These are phyloP conservation scores for Mustelus asterias DNA, from an alignment of 2,113 vertebrate genomes.

Conservation along the genomic window DNA sequence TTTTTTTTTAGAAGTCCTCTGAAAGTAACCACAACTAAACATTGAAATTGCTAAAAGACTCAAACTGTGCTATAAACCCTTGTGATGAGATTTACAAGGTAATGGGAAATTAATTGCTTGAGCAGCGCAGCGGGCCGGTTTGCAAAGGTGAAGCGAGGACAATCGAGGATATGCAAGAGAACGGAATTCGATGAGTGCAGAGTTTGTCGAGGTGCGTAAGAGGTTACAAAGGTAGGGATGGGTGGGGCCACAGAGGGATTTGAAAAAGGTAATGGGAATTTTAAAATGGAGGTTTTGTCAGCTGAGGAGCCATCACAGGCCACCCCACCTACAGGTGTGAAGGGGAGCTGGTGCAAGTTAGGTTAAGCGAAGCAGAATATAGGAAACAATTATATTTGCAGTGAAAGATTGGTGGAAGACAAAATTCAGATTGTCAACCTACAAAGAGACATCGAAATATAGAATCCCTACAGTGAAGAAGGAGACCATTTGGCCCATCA, in stretches of 20 bases:
- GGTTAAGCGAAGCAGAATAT: not conserved
- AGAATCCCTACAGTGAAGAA: too few species aligned
- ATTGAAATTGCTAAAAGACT: not conserved
- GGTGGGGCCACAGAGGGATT: not conserved
- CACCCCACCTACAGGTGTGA: not conserved
- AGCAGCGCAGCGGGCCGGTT: too few species aligned
- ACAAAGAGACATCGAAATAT: not conserved
- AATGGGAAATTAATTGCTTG: not conserved
- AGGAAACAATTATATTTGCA: not conserved
- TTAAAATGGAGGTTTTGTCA: not conserved
- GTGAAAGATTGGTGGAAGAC: not conserved
- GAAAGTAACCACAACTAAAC: not conserved
- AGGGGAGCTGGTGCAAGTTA: not conserved
- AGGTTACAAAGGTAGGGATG: not conserved
- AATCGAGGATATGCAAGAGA: not conserved
- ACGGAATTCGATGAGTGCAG: not conserved
- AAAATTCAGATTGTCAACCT: not conserved
- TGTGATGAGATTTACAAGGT: not conserved
- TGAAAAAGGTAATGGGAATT: not conserved
- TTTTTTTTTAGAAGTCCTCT: not conserved
- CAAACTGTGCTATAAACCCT: not conserved
- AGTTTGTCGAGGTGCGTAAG: not conserved
- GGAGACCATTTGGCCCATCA: too few species aligned
- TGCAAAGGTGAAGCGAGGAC: not conserved
- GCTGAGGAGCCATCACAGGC: not conserved